Evolutionary conservation across 2,888 invertebrate species (phyloP), one percentile per base, ranked within the genome.

Genomic region (Philonicus albiceps): DNA sequence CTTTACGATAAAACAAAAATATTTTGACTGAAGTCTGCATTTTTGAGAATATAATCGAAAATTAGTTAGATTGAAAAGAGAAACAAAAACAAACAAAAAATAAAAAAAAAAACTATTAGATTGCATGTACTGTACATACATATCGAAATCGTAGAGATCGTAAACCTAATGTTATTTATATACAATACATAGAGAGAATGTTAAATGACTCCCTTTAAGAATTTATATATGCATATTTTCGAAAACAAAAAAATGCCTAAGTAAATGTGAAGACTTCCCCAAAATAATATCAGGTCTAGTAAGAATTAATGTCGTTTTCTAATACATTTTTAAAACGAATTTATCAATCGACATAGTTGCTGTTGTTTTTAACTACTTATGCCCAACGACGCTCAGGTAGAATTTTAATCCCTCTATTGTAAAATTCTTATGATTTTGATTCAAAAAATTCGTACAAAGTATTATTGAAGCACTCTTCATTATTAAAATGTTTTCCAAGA

Each of bases 81-180:
- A n/a, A n/a, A n/a, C n/a, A n/a, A n/a, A n/a, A n/a, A n/a, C n/a
- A n/a, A n/a, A n/a, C n/a, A n/a, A n/a, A n/a, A n/a, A n/a, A n/a
- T n/a, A n/a, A n/a, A n/a, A n/a, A n/a, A n/a, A n/a, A n/a, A n/a
- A 53, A 64, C 64, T 11, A 43, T 43, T 27, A 64, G 64, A 64
- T 64, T 64, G 64, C 64, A 64, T 64, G 31, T 73, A 73, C 31
- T 74, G 74, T 74, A 74, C 31, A 74, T 74, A 74, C 74, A 74
- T 74, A 74, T 73, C 73, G 74, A 74, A 74, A 74, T 34, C 74
- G n/a, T 73, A 73, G 73, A 73, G 11, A 22, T 11, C 31, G 74
- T 37, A 74, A 74, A 64, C 64, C 22, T 64, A 64, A 22, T 64
- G 64, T 64, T 64, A 64, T 64, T 64, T 64, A 64, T 64, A 53